Evolutionary conservation across 2,797 vertebrate genomes (phyloP).

Genomic region (Cyclura pinguis): DNA sequence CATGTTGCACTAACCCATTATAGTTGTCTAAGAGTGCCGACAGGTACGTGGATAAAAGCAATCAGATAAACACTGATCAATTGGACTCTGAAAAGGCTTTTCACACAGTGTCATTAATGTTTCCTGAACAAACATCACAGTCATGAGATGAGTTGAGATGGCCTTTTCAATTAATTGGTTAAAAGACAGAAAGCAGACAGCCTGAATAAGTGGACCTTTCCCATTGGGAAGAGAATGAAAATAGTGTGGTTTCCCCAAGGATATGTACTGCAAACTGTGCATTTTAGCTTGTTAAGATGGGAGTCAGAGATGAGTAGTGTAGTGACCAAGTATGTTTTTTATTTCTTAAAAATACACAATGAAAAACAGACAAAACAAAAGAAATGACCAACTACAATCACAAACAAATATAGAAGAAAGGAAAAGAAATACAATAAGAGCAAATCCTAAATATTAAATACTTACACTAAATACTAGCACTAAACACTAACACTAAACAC

Average conservation of each 20-base stretch:
- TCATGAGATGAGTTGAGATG: neutral
- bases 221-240: neutral
- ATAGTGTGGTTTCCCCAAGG: neutral
- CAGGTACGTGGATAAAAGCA: neutral
- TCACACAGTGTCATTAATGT: neutral
- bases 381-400: too few species aligned
- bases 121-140: neutral
- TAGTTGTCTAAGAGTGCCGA: too few species aligned
- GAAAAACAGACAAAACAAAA: too few species aligned
- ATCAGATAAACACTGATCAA: neutral
- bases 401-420: too few species aligned
- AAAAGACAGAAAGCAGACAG: neutral
- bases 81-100: neutral
- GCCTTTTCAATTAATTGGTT: neutral
- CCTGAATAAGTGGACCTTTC: neutral
- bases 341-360: too few species aligned
- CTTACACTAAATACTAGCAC: too few species aligned
- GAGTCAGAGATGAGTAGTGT: neutral
- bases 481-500: too few species aligned
- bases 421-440: too few species aligned
- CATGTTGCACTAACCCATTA: neutral
- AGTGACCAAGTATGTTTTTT: neutral
- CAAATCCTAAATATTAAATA: too few species aligned
- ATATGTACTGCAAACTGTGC: neutral
- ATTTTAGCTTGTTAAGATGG: neutral